These are phyloP conservation scores for Parotia lawesii DNA, from an alignment of 2,113 vertebrate genomes.

Conservation along the genomic window DNA sequence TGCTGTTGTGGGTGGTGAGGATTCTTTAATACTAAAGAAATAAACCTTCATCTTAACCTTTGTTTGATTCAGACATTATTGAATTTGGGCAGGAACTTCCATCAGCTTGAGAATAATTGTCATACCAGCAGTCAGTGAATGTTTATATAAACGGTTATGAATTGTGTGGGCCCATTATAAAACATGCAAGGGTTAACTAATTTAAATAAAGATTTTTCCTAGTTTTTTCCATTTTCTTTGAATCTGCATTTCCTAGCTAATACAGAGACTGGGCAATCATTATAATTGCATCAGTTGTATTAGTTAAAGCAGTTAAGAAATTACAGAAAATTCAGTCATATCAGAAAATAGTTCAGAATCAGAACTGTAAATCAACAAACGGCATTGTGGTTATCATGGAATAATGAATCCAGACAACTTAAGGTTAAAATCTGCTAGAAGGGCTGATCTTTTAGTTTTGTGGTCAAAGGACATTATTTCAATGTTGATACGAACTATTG, in stretches of 20 bases:
- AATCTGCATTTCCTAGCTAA: not conserved
- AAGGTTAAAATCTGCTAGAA: not conserved
- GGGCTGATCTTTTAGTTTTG: not conserved
- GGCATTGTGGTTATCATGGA: not conserved
- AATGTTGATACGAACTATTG: not conserved
- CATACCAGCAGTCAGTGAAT: not conserved
- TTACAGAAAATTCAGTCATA: not conserved
- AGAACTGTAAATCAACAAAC: not conserved
- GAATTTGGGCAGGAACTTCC: constrained; percentile 3
- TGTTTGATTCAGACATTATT: constrained; percentile 39
- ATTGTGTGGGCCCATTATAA: not conserved
- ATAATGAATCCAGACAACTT: not conserved
- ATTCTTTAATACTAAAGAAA: constrained; percentile 44
- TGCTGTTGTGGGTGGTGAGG: constrained; percentile 23
- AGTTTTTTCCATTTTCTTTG: not conserved
- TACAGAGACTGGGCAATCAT: not conserved
- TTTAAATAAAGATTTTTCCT: not conserved
- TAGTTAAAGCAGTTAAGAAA: not conserved
- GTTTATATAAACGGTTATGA: not conserved
- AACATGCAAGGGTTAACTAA: not conserved
- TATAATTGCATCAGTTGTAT: not conserved
- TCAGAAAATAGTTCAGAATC: not conserved
- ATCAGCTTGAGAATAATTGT: constrained; percentile 21
- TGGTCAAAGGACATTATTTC: not conserved
- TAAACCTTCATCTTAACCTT: constrained; percentile 37